phyloP scores from a whole-genome alignment of 1,140 invertebrate species.

The Luehdorfia chinensis region DNA sequence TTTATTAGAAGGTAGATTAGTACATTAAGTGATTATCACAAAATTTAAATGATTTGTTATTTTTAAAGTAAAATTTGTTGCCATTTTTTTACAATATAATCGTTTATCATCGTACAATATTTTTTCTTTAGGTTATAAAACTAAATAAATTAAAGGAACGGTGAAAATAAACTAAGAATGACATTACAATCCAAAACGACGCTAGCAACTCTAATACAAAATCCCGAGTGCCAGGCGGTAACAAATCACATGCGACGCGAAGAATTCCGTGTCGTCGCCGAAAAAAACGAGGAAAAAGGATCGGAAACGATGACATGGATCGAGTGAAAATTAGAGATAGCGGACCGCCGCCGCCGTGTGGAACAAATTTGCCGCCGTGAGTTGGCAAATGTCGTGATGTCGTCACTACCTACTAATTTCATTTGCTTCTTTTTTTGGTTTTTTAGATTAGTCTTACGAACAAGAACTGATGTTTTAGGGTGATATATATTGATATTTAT shows the following conservation, averaged over 20 bases:
- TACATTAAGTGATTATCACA: no score
- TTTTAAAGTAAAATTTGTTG: no score
- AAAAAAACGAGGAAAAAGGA: not conserved
- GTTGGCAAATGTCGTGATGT: not conserved
- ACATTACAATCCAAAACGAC: not conserved
- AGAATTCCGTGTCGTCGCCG: slow-evolving; percentile 3
- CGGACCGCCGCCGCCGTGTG: not conserved
- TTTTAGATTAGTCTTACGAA: no score
- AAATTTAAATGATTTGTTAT: no score
- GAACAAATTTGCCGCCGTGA: slow-evolving; percentile 3
- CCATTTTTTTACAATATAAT: no score
- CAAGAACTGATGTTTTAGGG: no score
- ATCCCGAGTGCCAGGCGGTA: not conserved
- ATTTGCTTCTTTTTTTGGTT: not conserved
- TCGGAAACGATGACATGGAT: not conserved
- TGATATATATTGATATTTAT: no score
- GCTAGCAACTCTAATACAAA: slow-evolving; percentile 3
- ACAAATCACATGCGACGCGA: slow-evolving; percentile 6
- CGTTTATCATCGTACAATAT: no score
- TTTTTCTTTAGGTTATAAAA: no score
- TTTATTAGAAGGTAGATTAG: no score
- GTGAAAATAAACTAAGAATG: no score
- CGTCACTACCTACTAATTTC: slow-evolving; percentile 9
- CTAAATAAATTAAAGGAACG: no score
- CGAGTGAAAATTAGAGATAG: not conserved